Conservation (phyloP, 2,113 vertebrate species). For the Sus scrofa region T2T-Sscrofa CM000812.6:81040001-81040500, state of each 20-base stretch:
- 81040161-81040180: neutral
- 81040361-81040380: neutral
- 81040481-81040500: too few relatives aligned
- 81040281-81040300: neutral
- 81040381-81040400: neutral
- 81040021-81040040: too few relatives aligned
- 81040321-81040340: neutral
- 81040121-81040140: too few relatives aligned
- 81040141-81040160: neutral
- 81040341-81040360: neutral
- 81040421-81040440: too few relatives aligned
- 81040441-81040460: too few relatives aligned
- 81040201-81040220: neutral
- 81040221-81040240: neutral
- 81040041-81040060: too few relatives aligned
- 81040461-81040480: too few relatives aligned
- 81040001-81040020: too few relatives aligned
- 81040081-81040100: too few relatives aligned
- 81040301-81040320: neutral
- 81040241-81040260: neutral
- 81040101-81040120: too few relatives aligned
- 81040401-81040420: too few relatives aligned
- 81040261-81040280: neutral
- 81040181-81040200: neutral
- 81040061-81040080: too few relatives aligned